Conservation (phyloP, 2,797 vertebrate genomes). For the Onychomys leucogaster region DNA sequence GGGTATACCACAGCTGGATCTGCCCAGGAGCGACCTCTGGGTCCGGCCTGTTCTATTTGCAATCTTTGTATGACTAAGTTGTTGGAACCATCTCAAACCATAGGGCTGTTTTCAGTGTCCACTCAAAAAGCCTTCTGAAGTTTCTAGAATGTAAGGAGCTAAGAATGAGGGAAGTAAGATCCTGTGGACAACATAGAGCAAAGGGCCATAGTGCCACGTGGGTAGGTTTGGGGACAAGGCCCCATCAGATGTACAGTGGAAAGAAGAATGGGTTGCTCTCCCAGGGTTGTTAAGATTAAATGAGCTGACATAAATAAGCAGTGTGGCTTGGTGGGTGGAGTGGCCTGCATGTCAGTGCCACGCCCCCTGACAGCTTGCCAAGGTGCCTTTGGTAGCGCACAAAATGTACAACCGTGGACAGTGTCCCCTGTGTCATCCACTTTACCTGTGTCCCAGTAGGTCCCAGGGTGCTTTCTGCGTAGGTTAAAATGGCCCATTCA, state of each 20-base stretch:
- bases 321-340: neutral
- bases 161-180: neutral
- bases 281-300: neutral
- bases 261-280: neutral
- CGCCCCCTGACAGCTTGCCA: neutral
- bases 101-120: neutral
- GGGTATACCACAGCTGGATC: neutral
- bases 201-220: rapidly evolving
- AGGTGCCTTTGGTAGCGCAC: neutral
- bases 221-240: neutral
- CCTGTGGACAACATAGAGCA: rapidly evolving
- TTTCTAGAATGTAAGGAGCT: neutral
- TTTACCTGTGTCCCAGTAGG: neutral
- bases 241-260: rapidly evolving
- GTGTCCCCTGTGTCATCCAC: neutral
- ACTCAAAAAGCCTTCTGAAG: neutral
- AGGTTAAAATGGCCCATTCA: neutral
- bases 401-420: neutral
- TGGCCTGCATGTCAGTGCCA: neutral
- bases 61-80: neutral
- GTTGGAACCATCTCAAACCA: neutral
- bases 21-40: neutral
- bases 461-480: neutral
- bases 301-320: neutral
- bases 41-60: neutral